Evolutionary conservation across 2,113 vertebrate species (phyloP).

Genomic region (Grantiella picta): DNA sequence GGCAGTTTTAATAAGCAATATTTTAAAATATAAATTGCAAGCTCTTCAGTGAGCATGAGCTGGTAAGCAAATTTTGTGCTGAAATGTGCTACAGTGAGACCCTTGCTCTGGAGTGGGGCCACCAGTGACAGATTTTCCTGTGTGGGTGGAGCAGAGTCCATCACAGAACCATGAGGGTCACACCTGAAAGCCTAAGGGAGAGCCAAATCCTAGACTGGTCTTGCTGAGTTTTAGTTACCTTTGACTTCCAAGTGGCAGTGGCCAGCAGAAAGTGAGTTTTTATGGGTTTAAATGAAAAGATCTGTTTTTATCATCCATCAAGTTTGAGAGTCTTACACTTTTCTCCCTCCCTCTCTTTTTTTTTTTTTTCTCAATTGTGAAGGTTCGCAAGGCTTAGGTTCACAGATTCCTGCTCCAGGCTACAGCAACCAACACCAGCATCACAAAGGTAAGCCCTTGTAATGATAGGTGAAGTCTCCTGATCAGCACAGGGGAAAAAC

Average conservation of each 20-base stretch:
- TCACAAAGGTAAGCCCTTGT: not conserved
- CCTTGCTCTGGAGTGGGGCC: not conserved
- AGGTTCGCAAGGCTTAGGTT: not conserved
- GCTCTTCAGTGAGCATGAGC: not conserved
- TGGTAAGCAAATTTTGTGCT: not conserved
- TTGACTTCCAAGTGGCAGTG: not conserved
- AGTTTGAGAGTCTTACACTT: not conserved
- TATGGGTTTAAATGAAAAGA: not conserved
- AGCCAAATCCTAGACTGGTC: not conserved
- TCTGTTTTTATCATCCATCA: not conserved
- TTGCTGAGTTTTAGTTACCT: not conserved
- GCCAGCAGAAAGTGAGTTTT: not conserved
- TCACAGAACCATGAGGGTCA: not conserved
- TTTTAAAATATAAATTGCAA: not conserved
- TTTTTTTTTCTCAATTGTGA: not conserved
- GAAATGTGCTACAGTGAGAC: not conserved
- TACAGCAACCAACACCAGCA: not conserved
- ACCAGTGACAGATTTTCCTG: not conserved
- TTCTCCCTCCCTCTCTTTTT: not conserved
- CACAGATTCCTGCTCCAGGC: not conserved
- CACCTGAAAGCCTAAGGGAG: not conserved
- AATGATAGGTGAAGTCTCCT: not conserved
- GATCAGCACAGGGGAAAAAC: not conserved
- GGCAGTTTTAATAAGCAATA: not conserved
- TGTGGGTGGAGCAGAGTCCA: not conserved